A percentile compares a stretch with the other conserved stretches of the same genome.
phyloP scores from a whole-genome alignment of 2,888 invertebrate genomes.

The Criorhina ranunculi region DNA sequence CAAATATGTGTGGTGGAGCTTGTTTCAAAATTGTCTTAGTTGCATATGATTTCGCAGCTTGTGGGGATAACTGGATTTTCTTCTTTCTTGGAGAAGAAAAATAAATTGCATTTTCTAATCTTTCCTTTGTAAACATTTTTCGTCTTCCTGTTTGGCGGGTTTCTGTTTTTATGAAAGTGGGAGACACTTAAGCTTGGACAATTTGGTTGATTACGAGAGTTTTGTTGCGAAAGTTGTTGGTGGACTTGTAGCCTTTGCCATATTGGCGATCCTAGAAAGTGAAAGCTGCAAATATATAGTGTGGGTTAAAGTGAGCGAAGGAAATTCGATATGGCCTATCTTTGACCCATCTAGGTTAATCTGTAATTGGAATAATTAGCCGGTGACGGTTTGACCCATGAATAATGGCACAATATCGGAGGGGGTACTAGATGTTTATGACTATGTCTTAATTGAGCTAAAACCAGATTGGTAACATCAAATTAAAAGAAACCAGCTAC shows the following conservation, averaged over 20 bases:
- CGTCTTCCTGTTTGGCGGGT: slow-evolving; percentile 59
- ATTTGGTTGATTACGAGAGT: background rate
- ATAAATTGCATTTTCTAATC: slow-evolving; percentile 33
- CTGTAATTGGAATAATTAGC: too few species aligned
- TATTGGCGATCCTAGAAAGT: slow-evolving; percentile 22
- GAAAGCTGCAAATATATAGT: background rate
- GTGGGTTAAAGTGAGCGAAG: background rate
- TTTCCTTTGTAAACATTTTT: slow-evolving; percentile 56
- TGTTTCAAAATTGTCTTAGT: slow-evolving; percentile 56
- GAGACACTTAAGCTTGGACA: background rate
- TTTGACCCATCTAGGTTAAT: too few species aligned
- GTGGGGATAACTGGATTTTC: slow-evolving; percentile 67
- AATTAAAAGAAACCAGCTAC: too few species aligned
- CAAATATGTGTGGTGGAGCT: slow-evolving; percentile 1
- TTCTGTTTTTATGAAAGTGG: background rate
- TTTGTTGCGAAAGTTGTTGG: slow-evolving; percentile 14
- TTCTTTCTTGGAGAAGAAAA: slow-evolving; percentile 49
- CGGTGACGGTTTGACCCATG: too few species aligned
- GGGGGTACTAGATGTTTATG: too few species aligned
- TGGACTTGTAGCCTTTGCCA: background rate
- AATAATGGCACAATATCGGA: too few species aligned
- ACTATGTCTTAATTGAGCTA: too few species aligned
- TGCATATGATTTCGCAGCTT: slow-evolving; percentile 22
- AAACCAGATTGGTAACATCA: too few species aligned
- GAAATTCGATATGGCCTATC: background rate